Conservation (phyloP, 2,888 invertebrate genomes). For the Ecdyonurus torrentis region DNA sequence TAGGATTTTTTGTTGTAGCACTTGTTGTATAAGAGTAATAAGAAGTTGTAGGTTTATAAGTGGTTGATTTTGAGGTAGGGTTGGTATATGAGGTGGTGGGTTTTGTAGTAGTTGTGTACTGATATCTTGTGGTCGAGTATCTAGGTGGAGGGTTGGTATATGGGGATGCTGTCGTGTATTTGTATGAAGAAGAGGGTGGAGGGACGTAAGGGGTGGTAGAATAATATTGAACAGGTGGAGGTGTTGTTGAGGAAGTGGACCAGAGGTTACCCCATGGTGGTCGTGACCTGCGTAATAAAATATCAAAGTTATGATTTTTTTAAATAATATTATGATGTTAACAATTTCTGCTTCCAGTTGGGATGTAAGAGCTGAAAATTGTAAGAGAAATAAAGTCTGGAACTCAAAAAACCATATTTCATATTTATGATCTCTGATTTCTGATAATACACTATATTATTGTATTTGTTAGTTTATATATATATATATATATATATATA, state of each 20-base stretch:
- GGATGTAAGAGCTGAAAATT: too few species aligned
- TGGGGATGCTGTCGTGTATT: background rate
- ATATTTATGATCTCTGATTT: too few species aligned
- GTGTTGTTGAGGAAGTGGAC: background rate
- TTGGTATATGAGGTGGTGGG: background rate
- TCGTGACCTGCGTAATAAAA: background rate
- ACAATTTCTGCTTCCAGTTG: too few species aligned
- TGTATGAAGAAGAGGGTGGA: background rate
- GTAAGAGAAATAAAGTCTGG: too few species aligned
- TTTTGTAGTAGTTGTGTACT: background rate
- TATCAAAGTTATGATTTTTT: too few species aligned
- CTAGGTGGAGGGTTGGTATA: background rate
- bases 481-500: too few species aligned
- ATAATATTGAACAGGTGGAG: background rate
- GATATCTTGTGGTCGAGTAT: background rate
- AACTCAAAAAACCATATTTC: too few species aligned
- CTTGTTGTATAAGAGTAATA: background rate
- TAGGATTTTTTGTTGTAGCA: background rate
- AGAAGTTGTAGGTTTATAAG: background rate
- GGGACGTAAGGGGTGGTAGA: too few species aligned
- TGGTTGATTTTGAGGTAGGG: background rate
- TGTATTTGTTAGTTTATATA: too few species aligned
- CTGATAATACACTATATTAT: too few species aligned
- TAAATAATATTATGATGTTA: too few species aligned
- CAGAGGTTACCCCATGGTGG: background rate